These are phyloP conservation scores for Eubucco bourcierii DNA, from an alignment of 2,113 vertebrate species.

Conservation along the genomic window DNA sequence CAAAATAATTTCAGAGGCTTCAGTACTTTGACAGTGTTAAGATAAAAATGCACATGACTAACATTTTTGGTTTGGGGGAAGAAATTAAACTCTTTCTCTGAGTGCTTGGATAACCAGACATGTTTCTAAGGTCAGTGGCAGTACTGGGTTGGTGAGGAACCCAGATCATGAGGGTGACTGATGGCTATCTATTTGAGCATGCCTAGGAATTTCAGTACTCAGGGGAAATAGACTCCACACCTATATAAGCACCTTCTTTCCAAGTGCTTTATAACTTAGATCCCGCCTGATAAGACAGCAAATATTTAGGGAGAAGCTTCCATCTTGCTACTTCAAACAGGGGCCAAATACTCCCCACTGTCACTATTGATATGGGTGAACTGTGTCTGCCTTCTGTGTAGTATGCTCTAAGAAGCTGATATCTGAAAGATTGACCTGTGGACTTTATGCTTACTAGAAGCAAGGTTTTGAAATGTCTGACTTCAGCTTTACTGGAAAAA, in stretches of 20 bases:
- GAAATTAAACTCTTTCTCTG: background rate
- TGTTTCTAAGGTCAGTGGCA: background rate
- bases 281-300: background rate
- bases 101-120: background rate
- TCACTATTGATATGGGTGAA: background rate
- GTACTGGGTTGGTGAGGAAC: background rate
- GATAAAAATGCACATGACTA: background rate
- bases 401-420: background rate
- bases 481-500: background rate
- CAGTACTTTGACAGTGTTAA: background rate
- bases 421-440: background rate
- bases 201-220: background rate
- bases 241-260: background rate
- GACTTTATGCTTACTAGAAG: background rate
- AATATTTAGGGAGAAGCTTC: background rate
- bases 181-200: fast-evolving
- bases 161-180: background rate
- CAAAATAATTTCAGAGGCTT: background rate
- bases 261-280: background rate
- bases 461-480: background rate
- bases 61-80: background rate
- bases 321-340: background rate
- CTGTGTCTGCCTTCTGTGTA: background rate
- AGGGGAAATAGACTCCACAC: background rate
- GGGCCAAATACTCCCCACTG: background rate